phyloP scores from a whole-genome alignment of 2,888 invertebrate genomes.

The Hemithea aestivaria region DNA sequence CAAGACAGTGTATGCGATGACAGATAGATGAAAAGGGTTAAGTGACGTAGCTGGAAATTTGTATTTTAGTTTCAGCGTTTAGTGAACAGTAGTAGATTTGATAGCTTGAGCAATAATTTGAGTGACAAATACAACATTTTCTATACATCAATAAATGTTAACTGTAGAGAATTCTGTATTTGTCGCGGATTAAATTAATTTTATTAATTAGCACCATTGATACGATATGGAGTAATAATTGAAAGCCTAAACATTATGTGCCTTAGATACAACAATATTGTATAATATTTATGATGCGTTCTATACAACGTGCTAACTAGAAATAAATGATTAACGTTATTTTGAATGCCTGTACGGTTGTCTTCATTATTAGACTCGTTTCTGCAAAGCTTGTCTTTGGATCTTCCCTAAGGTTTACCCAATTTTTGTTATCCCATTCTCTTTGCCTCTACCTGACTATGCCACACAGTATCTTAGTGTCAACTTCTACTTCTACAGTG shows the following conservation, averaged over 20 bases:
- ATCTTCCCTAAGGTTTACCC: conserved; percentile 38
- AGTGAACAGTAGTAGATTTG: conserved; percentile 58
- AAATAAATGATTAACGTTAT: conserved; percentile 71
- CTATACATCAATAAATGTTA: conserved; percentile 6
- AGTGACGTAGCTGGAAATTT: conserved; percentile 39
- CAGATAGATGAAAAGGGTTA: conserved; percentile 10
- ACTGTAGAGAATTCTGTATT: conserved; percentile 35
- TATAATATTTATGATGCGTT: conserved; percentile 78
- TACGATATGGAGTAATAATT: conserved; percentile 75
- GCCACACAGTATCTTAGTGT: neutral
- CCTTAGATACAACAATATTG: conserved; percentile 81
- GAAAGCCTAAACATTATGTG: conserved; percentile 80
- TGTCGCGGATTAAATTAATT: conserved; percentile 44
- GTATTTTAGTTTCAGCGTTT: conserved; percentile 48
- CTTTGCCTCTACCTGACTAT: neutral
- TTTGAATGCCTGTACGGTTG: conserved; percentile 67
- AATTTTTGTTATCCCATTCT: conserved; percentile 1
- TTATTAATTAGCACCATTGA: conserved; percentile 70
- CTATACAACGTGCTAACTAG: conserved; percentile 79
- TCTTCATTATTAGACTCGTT: conserved; percentile 64
- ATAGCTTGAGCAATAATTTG: conserved; percentile 64
- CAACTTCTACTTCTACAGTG: no score
- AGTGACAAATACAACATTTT: conserved; percentile 41
- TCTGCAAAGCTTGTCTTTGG: conserved; percentile 58
- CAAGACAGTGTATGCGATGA: conserved; percentile 47